Percentiles rank a stretch among this genome's conserved stretches.
phyloP scores from a whole-genome alignment of 2,797 vertebrate genomes.

The Coreius guichenoti region DNA sequence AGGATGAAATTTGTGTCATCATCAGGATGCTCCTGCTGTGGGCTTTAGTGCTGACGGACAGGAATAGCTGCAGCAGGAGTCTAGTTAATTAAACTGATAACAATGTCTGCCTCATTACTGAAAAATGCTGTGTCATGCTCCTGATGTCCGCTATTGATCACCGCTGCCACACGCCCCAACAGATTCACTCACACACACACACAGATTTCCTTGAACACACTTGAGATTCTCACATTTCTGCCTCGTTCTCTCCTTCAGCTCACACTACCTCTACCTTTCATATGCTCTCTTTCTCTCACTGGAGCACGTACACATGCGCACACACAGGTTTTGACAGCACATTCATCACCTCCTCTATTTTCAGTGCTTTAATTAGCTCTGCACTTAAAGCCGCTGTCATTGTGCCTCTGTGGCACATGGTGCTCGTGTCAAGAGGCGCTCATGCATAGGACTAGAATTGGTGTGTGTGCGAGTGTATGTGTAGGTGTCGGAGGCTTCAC shows the following conservation, averaged over 20 bases:
- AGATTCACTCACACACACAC: constrained; percentile 26
- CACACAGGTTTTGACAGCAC: constrained; percentile 62
- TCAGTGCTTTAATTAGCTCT: constrained; percentile 67
- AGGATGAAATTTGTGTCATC: constrained; percentile 13
- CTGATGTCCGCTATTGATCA: constrained; percentile 76
- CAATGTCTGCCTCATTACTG: constrained; percentile 73
- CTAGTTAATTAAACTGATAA: constrained; percentile 78
- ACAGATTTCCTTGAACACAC: constrained; percentile 19
- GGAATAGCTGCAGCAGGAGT: constrained; percentile 39
- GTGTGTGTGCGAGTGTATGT: neutral
- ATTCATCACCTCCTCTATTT: constrained; percentile 69
- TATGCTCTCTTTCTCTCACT: constrained; percentile 25
- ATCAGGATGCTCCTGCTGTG: neutral
- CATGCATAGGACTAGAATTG: constrained; percentile 53
- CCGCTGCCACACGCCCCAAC: constrained; percentile 56
- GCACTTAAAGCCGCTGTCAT: constrained; percentile 63
- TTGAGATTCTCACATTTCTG: constrained; percentile 24
- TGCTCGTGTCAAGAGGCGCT: constrained; percentile 55
- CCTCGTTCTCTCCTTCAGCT: constrained; percentile 32
- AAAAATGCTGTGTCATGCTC: constrained; percentile 71
- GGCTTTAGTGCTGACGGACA: constrained; percentile 26
- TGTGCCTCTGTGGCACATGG: constrained; percentile 50
- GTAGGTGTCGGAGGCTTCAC: constrained; percentile 22
- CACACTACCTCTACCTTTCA: constrained; percentile 17
- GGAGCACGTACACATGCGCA: constrained; percentile 11